phyloP scores from a whole-genome alignment of 1,140 invertebrate genomes.

The Nasonia longicornis region DNA sequence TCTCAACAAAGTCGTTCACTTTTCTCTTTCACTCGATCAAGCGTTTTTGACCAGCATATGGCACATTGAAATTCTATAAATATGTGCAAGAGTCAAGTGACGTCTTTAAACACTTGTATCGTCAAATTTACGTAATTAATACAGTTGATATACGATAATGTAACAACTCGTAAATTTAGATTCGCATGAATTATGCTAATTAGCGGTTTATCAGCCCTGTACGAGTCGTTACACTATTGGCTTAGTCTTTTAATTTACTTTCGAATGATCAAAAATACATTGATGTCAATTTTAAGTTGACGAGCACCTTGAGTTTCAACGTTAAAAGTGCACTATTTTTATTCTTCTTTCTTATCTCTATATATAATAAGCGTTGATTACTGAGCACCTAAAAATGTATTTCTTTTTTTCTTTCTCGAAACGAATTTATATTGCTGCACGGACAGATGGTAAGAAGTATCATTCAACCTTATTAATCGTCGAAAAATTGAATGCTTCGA shows the following conservation, averaged over 20 bases:
- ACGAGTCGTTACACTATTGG: neutral
- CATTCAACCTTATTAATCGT: slow-evolving; percentile 64
- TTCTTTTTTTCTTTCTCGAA: slow-evolving; percentile 42
- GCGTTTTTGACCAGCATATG: neutral
- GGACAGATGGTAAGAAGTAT: slow-evolving; percentile 71
- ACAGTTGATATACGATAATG: neutral
- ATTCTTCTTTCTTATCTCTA: neutral
- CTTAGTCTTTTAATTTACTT: slow-evolving; percentile 15
- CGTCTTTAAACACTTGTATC: slow-evolving; percentile 19
- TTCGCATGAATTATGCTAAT: neutral
- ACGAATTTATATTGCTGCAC: slow-evolving; percentile 60
- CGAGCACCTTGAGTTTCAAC: neutral
- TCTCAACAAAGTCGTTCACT: slow-evolving; percentile 19
- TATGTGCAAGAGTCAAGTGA: slow-evolving; percentile 21
- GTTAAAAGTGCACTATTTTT: neutral
- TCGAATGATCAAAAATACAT: neutral
- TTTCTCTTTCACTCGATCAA: slow-evolving; percentile 1
- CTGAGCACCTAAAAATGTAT: slow-evolving; percentile 38
- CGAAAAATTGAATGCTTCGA: slow-evolving; percentile 64
- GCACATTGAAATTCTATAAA: neutral
- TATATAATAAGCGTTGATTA: neutral
- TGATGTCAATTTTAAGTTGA: neutral
- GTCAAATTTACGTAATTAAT: neutral
- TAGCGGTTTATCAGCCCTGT: neutral
- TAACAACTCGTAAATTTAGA: neutral